Base-by-base conservation (phyloP, 1,140 invertebrate species). In the Subanguina moxae region DNA sequence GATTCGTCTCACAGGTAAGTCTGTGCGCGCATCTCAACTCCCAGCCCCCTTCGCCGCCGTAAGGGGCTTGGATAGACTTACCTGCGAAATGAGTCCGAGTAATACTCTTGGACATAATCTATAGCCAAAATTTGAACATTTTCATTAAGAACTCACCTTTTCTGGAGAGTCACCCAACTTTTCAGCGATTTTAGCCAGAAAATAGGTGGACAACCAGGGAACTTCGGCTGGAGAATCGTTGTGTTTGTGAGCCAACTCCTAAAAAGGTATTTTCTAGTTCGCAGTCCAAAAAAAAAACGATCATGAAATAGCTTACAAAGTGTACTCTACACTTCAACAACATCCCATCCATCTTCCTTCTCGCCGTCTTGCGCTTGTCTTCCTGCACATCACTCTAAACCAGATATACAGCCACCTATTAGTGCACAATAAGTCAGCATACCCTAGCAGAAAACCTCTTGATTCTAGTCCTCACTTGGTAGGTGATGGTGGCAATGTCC, bases 151-250 rank as follows among this genome's bases (percentile, higher is more conserved):
- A 61, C 58, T 21, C n/a, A 73, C 71, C 52, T n/a, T 73, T 48
- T 73, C 71, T 9, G 66, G 42, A 17, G 66, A 23, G 7, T 76
- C 67, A n/a, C 57, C 57, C 8, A 76, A 42, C 32, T 73, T 73
- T 64, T 77, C 71, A 48, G 76, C 25, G 67, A 73, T 61, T 25
- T 73, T 73, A 13, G 62, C 71, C n/a, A 77, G 56, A 27, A 73
- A 73, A 46, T 77, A 73, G 17, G 70, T 28, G 42, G 46, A 38
- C 15, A 73, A 67, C 71, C 71, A 73, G 0, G 75, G 30, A 11
- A 77, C 66, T 8, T 73, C 71, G 19, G 38, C 57, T 30, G 74
- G 28, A n/a, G 38, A 38, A 17, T 68, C 62, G 19, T 75, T 75
- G 73, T 67, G 67, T 17, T 23, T 21, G 0, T 45, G 25, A 21